phyloP scores from a whole-genome alignment of 2,797 vertebrate genomes.

The Rhincodon typus region DNA sequence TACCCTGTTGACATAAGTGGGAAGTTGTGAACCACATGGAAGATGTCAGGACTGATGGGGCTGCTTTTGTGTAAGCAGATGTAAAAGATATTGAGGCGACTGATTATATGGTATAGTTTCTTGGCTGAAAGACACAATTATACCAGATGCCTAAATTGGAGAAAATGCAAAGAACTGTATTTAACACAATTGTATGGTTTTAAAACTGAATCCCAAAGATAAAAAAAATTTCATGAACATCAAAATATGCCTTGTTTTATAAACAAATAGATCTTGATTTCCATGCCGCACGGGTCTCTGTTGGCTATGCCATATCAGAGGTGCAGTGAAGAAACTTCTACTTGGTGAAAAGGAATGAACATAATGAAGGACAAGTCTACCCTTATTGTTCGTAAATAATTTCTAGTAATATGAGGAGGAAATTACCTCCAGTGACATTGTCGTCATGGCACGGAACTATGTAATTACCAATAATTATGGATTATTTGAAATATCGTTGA shows the following conservation, averaged over 20 bases:
- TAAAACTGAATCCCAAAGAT: neutral
- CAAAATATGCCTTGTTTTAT: neutral
- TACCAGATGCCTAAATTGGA: neutral
- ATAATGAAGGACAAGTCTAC: neutral
- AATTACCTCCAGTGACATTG: neutral
- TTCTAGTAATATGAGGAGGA: neutral
- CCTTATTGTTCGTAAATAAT: neutral
- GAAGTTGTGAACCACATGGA: conserved; percentile 17
- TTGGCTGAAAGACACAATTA: conserved; percentile 8
- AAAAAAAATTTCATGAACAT: neutral
- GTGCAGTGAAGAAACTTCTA: neutral
- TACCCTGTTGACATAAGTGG: conserved; percentile 2
- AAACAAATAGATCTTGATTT: neutral
- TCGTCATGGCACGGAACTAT: neutral
- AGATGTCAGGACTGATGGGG: conserved; percentile 19
- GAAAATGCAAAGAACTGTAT: conserved; percentile 3
- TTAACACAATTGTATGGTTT: neutral
- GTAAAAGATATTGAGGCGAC: conserved; percentile 11
- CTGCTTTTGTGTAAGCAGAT: conserved; percentile 29
- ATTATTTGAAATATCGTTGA: no score
- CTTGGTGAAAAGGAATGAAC: neutral
- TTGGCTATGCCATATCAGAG: neutral
- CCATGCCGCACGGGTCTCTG: neutral
- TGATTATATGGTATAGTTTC: neutral
- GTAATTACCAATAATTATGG: neutral